A percentile compares a stretch with the other conserved stretches of the same genome.
Evolutionary conservation across 2,888 invertebrate genomes (phyloP).

Genomic region (Heliconius erato): DNA sequence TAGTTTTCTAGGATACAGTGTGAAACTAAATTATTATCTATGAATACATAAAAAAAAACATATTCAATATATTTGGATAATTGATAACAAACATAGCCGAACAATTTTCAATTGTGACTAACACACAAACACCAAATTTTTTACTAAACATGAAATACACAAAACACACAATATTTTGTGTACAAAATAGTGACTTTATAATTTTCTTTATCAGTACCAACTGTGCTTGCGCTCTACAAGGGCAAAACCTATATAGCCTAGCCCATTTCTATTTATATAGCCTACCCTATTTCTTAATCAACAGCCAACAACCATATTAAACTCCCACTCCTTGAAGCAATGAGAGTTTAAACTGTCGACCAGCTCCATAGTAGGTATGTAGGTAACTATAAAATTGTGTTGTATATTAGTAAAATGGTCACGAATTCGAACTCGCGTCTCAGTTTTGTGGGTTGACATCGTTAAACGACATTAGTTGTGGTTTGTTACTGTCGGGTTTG

Average conservation of each 20-base stretch:
- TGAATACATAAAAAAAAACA: too few relatives aligned
- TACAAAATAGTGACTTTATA: too few relatives aligned
- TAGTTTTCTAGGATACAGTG: too few relatives aligned
- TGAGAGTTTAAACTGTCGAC: constrained; percentile 5
- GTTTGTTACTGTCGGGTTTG: constrained; percentile 15
- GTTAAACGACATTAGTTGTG: constrained; percentile 15
- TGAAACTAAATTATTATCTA: too few relatives aligned
- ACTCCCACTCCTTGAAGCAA: constrained; percentile 9
- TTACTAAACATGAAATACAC: too few relatives aligned
- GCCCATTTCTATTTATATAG: too few relatives aligned
- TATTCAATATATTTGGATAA: not conserved
- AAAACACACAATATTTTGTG: too few relatives aligned
- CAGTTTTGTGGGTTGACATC: constrained; percentile 29
- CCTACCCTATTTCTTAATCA: constrained; percentile 11
- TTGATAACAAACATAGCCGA: not conserved
- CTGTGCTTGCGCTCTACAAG: not conserved
- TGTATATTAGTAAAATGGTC: constrained; percentile 40
- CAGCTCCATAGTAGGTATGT: not conserved
- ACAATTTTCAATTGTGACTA: too few relatives aligned
- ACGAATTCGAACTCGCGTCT: constrained; percentile 40
- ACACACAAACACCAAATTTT: too few relatives aligned
- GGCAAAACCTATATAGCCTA: not conserved
- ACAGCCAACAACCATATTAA: not conserved
- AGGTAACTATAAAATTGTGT: constrained; percentile 17
- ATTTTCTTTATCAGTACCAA: not conserved